A percentile compares a stretch with the other conserved stretches of the same genome.
Conservation (phyloP, 1,140 invertebrate genomes). For the Calephelis nemesis region DNA sequence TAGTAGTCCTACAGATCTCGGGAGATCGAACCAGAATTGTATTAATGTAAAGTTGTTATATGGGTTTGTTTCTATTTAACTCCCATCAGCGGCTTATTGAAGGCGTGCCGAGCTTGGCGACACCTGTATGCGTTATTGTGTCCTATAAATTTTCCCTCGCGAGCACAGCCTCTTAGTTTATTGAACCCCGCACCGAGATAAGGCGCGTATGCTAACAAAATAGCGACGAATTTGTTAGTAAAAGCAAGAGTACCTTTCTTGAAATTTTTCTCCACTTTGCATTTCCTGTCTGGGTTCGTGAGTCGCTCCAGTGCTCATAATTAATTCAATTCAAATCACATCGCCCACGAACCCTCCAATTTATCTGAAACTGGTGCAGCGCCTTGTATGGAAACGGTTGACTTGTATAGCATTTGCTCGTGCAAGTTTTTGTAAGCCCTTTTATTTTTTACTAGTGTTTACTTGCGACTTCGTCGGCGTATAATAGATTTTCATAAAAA, state of each 20-base stretch:
- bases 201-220: slow-evolving; percentile 46
- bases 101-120: slow-evolving; percentile 58
- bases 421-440: slow-evolving; percentile 23
- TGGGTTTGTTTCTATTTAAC: slow-evolving; percentile 53
- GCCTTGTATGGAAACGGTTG: slow-evolving; percentile 53
- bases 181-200: slow-evolving; percentile 67
- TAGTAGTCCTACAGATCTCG: too few species aligned
- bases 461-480: too few species aligned
- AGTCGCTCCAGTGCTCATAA: slow-evolving; percentile 56
- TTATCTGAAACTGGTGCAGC: slow-evolving; percentile 51
- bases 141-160: slow-evolving; percentile 65
- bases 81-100: slow-evolving; percentile 62
- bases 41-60: slow-evolving; percentile 42
- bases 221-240: slow-evolving; percentile 46
- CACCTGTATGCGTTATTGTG: slow-evolving; percentile 76
- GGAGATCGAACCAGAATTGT: slow-evolving; percentile 11
- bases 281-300: slow-evolving; percentile 57
- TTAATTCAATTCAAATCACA: slow-evolving; percentile 78
- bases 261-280: slow-evolving; percentile 55
- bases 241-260: slow-evolving; percentile 31
- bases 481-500: too few species aligned
- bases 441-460: background rate
- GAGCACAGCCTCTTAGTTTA: slow-evolving; percentile 58
- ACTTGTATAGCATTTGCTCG: slow-evolving; percentile 33
- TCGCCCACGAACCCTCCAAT: slow-evolving; percentile 67